phyloP scores from a whole-genome alignment of 2,113 vertebrate genomes.

The Picathartes gymnocephalus region DNA sequence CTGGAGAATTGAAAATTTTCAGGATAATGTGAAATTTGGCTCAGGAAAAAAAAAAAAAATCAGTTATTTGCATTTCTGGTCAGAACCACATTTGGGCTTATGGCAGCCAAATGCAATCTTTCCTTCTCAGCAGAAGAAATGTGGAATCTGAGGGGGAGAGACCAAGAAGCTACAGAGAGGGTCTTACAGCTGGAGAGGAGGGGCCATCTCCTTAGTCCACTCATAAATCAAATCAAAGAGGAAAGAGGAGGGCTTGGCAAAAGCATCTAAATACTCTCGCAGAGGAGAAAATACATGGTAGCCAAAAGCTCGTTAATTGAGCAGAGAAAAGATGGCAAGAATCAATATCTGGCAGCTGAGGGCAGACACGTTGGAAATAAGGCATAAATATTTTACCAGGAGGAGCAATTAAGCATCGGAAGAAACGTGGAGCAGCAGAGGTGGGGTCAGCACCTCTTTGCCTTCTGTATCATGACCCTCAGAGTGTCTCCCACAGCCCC shows the following conservation, averaged over 20 bases:
- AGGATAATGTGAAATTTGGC: neutral
- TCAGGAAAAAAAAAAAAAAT: neutral
- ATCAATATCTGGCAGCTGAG: slow-evolving; percentile 12
- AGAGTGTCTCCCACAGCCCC: neutral
- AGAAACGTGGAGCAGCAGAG: accelerated
- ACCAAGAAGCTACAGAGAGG: neutral
- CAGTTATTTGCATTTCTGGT: neutral
- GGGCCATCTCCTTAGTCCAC: neutral
- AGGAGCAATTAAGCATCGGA: neutral
- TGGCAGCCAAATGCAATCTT: neutral
- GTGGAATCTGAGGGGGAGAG: neutral
- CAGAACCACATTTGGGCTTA: neutral
- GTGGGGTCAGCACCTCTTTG: neutral
- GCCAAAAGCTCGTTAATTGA: neutral
- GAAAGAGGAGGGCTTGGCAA: neutral
- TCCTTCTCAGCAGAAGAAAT: neutral
- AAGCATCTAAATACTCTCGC: neutral
- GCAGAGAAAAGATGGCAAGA: neutral
- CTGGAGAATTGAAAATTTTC: neutral
- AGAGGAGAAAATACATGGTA: neutral
- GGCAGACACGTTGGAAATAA: neutral
- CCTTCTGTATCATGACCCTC: accelerated
- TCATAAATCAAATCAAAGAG: neutral
- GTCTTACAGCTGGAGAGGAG: neutral
- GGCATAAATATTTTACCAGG: slow-evolving; percentile 11